Conservation (phyloP, 2,888 invertebrate genomes). For the Argyresthia albistria region DNA sequence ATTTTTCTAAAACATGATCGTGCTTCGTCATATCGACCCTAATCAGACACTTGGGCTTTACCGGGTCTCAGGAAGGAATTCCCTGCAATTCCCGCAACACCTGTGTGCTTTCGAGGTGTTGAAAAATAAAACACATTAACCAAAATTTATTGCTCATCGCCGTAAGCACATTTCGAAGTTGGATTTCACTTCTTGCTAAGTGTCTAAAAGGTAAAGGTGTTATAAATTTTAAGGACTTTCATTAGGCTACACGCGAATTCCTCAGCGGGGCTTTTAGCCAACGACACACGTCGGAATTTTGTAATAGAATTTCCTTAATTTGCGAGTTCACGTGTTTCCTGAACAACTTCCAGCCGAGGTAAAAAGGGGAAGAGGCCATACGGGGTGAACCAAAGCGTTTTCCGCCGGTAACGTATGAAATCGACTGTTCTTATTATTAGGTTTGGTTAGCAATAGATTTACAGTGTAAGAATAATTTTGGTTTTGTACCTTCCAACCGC, state of each 20-base stretch:
- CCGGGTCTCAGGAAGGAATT: too few species aligned
- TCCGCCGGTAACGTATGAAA: too few species aligned
- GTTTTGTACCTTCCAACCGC: too few species aligned
- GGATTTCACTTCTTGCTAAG: conserved; percentile 39
- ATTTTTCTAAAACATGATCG: too few species aligned
- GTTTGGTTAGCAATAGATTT: too few species aligned
- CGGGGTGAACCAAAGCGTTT: too few species aligned
- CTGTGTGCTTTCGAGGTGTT: background rate
- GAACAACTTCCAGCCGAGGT: conserved; percentile 9
- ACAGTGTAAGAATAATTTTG: too few species aligned
- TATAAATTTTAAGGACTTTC: conserved; percentile 67
- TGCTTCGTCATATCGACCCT: too few species aligned
- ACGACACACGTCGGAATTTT: conserved; percentile 66
- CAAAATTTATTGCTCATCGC: background rate
- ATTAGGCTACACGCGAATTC: conserved; percentile 47
- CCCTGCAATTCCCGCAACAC: too few species aligned
- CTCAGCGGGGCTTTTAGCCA: conserved; percentile 49
- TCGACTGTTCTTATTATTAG: too few species aligned
- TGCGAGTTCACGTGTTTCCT: conserved; percentile 34
- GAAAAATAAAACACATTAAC: background rate
- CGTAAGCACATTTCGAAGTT: conserved; percentile 23
- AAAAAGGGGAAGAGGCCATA: too few species aligned
- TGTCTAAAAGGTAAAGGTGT: conserved; percentile 56
- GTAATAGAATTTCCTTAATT: conserved; percentile 69
- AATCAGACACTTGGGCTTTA: too few species aligned